Evolutionary conservation across 2,888 invertebrate species (phyloP).

Genomic region (Panopea generosa): DNA sequence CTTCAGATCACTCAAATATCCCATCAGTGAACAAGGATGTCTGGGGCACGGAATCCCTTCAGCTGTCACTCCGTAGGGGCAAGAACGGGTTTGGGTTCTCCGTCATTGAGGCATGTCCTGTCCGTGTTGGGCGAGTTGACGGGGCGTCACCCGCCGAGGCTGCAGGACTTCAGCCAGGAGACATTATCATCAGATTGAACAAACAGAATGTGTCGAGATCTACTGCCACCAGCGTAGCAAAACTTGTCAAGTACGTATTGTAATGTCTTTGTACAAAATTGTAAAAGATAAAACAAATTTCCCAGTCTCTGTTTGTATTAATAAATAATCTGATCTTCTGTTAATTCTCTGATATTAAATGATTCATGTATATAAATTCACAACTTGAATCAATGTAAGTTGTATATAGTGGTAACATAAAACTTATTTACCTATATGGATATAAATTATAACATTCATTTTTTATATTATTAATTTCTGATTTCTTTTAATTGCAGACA

Average conservation of each 20-base stretch:
- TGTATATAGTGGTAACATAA: too few relatives aligned
- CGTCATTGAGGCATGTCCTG: constrained; percentile 83
- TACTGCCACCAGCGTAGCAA: constrained; percentile 81
- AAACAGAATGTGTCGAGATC: constrained; percentile 83
- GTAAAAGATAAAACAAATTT: too few relatives aligned
- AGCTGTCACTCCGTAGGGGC: constrained; percentile 73
- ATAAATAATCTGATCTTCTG: too few relatives aligned
- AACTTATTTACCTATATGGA: too few relatives aligned
- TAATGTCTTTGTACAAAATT: too few relatives aligned
- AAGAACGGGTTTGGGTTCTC: constrained; percentile 84
- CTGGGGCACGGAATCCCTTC: constrained; percentile 76
- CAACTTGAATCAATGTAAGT: too few relatives aligned
- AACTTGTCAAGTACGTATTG: constrained; percentile 82
- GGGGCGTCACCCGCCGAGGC: constrained; percentile 80
- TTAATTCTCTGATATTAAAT: too few relatives aligned
- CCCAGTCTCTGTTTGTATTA: too few relatives aligned
- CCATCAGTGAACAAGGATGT: constrained; percentile 80
- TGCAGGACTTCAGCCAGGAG: constrained; percentile 80
- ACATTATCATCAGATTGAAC: constrained; percentile 81
- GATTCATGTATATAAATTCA: too few relatives aligned
- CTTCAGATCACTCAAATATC: constrained; percentile 72
- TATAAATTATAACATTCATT: too few relatives aligned
- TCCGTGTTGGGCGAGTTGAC: constrained; percentile 82
- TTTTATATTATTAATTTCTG: too few relatives aligned
- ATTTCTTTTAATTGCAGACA: constrained; percentile 66